Conservation (phyloP, 2,113 vertebrate genomes). For the Nematolebias whitei region DNA sequence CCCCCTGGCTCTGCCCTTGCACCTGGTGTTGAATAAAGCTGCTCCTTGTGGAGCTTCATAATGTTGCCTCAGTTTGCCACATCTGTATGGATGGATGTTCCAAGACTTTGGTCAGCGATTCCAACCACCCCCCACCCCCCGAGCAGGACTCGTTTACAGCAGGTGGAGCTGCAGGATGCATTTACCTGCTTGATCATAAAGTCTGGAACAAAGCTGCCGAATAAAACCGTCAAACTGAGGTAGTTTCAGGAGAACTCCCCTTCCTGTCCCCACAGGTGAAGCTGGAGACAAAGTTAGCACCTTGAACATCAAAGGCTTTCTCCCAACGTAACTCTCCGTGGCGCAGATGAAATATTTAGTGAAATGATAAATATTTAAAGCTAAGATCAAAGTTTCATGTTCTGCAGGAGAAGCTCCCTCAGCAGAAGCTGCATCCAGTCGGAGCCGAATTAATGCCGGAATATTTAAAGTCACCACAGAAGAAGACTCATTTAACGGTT, state of each 20-base stretch:
- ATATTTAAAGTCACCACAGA: too few relatives aligned
- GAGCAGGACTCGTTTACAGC: background rate
- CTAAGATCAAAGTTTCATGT: slow-evolving; percentile 53
- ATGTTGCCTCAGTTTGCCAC: too few relatives aligned
- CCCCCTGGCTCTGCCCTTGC: too few relatives aligned
- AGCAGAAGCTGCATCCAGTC: slow-evolving; percentile 38
- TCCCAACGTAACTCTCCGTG: slow-evolving; percentile 24
- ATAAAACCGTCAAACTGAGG: background rate
- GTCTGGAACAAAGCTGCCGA: background rate
- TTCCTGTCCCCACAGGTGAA: slow-evolving; percentile 2
- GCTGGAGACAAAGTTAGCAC: background rate
- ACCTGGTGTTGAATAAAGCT: too few relatives aligned
- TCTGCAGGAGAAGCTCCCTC: slow-evolving; percentile 37
- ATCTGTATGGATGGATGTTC: too few relatives aligned
- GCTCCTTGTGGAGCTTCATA: too few relatives aligned
- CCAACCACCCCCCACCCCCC: too few relatives aligned
- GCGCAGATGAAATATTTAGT: slow-evolving; percentile 48
- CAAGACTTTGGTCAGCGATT: too few relatives aligned
- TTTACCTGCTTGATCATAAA: background rate
- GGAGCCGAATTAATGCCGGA: slow-evolving; percentile 7
- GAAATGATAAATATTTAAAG: slow-evolving; percentile 46
- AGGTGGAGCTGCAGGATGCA: too few relatives aligned
- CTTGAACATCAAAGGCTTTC: slow-evolving; percentile 37
- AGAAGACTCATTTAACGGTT: too few relatives aligned
- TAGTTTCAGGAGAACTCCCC: background rate